A percentile compares a stretch with the other conserved stretches of the same genome.
Evolutionary conservation across 2,888 invertebrate genomes (phyloP).

Genomic region (Pardosa pseudoannulata): DNA sequence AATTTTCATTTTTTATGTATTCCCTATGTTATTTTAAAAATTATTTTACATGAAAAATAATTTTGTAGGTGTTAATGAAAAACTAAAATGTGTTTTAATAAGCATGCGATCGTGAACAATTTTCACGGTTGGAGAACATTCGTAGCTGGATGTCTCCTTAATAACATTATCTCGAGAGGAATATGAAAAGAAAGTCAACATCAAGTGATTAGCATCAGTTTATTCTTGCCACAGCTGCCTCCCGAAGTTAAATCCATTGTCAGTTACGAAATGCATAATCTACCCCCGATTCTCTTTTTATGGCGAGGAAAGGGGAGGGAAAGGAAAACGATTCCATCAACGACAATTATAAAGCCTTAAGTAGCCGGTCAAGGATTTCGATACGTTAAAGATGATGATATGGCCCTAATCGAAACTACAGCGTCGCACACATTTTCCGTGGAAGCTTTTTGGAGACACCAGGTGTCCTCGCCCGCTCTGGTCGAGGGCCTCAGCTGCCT

Average conservation of each 20-base stretch:
- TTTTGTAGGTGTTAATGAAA: too few relatives aligned
- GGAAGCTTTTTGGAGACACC: conserved; percentile 34
- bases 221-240: neutral
- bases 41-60: too few relatives aligned
- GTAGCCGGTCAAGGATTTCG: neutral
- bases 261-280: neutral
- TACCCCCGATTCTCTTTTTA: neutral
- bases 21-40: too few relatives aligned
- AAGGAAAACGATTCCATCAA: neutral
- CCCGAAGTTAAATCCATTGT: neutral
- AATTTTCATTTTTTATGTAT: too few relatives aligned
- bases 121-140: too few relatives aligned
- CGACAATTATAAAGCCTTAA: neutral
- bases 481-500: conserved; percentile 39
- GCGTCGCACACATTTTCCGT: neutral
- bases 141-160: too few relatives aligned
- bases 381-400: neutral
- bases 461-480: conserved; percentile 49
- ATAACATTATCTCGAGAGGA: too few relatives aligned
- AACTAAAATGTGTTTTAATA: too few relatives aligned
- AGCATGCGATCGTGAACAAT: too few relatives aligned
- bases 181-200: neutral
- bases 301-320: neutral
- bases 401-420: neutral
- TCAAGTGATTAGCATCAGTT: neutral